Conservation (phyloP, 2,888 invertebrate genomes). For the Parnassius mnemosyne region DNA sequence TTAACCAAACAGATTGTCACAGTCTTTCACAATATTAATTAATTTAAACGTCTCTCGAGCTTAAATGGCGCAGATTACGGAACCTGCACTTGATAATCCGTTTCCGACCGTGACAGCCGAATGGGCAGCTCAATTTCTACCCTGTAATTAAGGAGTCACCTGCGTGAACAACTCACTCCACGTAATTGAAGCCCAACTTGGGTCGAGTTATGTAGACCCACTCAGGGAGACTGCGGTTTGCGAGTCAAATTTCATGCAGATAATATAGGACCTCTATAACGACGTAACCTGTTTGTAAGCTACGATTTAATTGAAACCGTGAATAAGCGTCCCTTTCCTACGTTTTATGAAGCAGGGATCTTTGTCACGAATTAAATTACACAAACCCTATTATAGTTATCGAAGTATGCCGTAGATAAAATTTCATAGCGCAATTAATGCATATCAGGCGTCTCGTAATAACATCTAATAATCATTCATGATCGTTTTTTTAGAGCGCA, state of each 20-base stretch:
- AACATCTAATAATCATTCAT: neutral
- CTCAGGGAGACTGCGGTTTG: constrained; percentile 63
- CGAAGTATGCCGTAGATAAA: constrained; percentile 16
- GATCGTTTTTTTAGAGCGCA: no score
- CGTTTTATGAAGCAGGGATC: neutral
- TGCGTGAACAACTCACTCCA: constrained; percentile 76
- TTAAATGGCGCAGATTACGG: constrained; percentile 40
- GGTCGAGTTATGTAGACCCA: constrained; percentile 72
- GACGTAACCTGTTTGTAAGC: constrained; percentile 64
- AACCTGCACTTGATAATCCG: constrained; percentile 68
- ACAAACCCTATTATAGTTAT: neutral
- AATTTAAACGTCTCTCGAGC: constrained; percentile 36
- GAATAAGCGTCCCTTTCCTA: constrained; percentile 39
- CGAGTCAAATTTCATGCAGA: constrained; percentile 75
- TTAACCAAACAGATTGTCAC: neutral
- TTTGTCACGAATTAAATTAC: constrained; percentile 11
- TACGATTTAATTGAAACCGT: constrained; percentile 70
- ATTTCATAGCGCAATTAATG: constrained; percentile 11
- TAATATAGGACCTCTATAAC: constrained; percentile 69
- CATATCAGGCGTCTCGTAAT: constrained; percentile 15
- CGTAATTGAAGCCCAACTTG: constrained; percentile 76
- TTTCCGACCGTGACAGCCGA: constrained; percentile 72
- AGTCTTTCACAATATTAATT: constrained; percentile 15
- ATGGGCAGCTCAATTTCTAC: constrained; percentile 75
- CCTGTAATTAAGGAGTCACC: constrained; percentile 78